Evolutionary conservation across 2,797 vertebrate genomes (phyloP), one percentile per base, ranked within the genome.

Genomic region (Spinus olivaceus): DNA sequence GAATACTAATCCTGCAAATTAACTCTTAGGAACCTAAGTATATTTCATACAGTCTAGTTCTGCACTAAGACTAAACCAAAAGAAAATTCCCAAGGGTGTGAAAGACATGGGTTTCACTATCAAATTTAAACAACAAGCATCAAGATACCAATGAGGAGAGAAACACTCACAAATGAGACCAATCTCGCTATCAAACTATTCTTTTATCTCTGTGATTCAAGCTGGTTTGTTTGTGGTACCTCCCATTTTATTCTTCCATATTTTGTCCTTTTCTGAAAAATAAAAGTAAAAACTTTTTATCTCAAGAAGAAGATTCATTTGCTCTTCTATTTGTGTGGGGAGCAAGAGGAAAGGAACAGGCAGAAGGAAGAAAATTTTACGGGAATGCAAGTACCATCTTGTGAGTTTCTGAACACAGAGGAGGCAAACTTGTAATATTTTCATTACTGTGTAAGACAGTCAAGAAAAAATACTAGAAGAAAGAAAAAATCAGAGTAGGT

Each of bases 81-180:
- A 2, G 1, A 2, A 16, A 72, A 49, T 5, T 30, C 19, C 12
- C 27, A 74, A 25, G 1, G 14, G 3, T 41, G 11, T 22, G 16
- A 76, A 81, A 81, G 66, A 46, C 9, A 4, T 9, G 25, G 39
- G 19, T 47, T 79, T 70, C 64, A 30, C 12, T 41, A 35, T 16
- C 22, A 60, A 59, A 72, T 9, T 50, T 42, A 86, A 73, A 33
- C 5, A 22, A 81, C 2, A 1, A 86, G 3, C 32, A 69, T 61
- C 28, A 88, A 63, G 57, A 27, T 39, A 14, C 10, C 44, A 35
- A 6, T 22, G n/a, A 47, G 13, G 27, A 63, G 23, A 37, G 13
- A 17, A 79, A 35, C 24, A 46, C 22, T 41, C 19, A 30, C 10
- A 56, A n/a, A 21, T 3, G 6, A 78, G 14, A 53, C 17, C 37